phyloP scores from a whole-genome alignment of 2,888 invertebrate genomes.

The Drosophila affinis region DNA sequence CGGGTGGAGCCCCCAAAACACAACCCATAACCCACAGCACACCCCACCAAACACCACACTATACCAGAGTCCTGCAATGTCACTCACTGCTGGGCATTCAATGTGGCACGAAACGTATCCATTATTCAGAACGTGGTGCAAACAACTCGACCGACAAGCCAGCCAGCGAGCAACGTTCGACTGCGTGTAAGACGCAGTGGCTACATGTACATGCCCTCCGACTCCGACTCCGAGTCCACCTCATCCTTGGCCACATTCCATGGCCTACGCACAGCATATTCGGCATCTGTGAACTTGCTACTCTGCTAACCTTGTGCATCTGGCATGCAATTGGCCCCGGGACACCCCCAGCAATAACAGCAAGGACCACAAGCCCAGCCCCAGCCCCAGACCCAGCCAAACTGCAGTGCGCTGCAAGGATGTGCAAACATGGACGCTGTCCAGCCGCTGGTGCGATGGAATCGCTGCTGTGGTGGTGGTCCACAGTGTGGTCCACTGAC shows the following conservation, averaged over 20 bases:
- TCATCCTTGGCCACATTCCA: conserved; percentile 36
- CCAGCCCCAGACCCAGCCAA: neutral
- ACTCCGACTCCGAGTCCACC: neutral
- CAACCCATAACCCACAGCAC: no score
- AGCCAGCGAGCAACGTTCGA: conserved; percentile 38
- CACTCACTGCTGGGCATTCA: conserved; percentile 69
- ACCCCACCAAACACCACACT: no score
- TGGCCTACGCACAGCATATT: conserved; percentile 58
- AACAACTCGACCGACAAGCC: conserved; percentile 69
- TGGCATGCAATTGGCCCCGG: conserved; percentile 58
- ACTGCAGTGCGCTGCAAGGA: conserved; percentile 39
- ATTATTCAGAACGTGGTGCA: conserved; percentile 75
- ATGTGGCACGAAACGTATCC: conserved; percentile 72
- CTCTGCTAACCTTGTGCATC: conserved; percentile 57
- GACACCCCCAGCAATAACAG: conserved; percentile 27
- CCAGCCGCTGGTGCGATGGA: conserved; percentile 16
- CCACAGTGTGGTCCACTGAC: conserved; percentile 4
- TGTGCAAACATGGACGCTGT: conserved; percentile 47
- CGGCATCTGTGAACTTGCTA: conserved; percentile 66
- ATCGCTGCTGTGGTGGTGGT: conserved; percentile 15
- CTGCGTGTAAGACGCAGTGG: conserved; percentile 63
- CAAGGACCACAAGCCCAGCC: neutral
- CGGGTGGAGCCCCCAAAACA: no score
- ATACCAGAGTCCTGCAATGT: conserved; percentile 53
- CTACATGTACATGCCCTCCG: conserved; percentile 12